Conservation (phyloP, 2,113 vertebrate species). For the pig (Sus scrofa) region DNA sequence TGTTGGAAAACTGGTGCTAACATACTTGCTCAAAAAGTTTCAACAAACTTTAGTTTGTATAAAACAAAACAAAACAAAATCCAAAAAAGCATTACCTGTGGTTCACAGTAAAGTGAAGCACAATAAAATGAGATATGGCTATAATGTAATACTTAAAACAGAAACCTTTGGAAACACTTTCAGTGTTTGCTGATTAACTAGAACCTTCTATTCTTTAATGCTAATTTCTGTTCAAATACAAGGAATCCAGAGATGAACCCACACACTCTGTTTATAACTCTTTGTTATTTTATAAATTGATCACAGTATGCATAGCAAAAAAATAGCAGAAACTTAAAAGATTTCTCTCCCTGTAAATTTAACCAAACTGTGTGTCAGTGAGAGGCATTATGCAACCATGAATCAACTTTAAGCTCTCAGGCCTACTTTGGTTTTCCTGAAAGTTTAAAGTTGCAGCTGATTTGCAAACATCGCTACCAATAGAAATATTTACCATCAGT, state of each 20-base stretch:
- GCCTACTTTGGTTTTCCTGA: not conserved
- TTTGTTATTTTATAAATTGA: not conserved
- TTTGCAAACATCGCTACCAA: not conserved
- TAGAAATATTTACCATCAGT: not conserved
- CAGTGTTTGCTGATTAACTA: not conserved
- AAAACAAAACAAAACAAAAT: no score
- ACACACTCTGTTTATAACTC: not conserved
- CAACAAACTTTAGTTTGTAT: not conserved
- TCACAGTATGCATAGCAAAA: not conserved
- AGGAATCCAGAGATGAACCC: not conserved
- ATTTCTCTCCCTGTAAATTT: not conserved
- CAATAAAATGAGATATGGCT: not conserved
- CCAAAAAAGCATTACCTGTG: not conserved
- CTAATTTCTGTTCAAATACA: not conserved
- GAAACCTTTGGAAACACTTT: not conserved
- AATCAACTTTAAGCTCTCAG: not conserved
- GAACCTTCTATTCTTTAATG: not conserved
- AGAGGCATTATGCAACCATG: not conserved
- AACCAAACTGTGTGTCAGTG: not conserved
- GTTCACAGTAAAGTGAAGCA: not conserved
- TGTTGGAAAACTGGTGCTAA: not conserved
- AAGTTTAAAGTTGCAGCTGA: not conserved
- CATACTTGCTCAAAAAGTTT: not conserved
- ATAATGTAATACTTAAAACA: not conserved
- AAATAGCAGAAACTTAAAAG: not conserved